Conservation (phyloP, 2,113 vertebrate species). For the Ramphastos sulfuratus region DNA sequence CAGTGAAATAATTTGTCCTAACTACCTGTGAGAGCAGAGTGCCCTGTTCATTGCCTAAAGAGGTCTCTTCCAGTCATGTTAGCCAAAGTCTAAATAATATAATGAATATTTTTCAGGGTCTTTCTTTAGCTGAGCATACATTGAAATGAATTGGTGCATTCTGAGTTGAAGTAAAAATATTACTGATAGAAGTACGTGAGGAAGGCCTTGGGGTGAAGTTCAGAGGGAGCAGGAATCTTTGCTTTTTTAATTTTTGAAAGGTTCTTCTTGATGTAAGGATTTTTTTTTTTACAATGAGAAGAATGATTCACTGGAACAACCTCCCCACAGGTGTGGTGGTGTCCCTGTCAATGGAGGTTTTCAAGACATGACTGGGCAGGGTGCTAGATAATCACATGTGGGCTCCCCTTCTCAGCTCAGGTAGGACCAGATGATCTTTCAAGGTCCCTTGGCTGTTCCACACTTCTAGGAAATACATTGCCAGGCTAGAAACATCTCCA, state of each 20-base stretch:
- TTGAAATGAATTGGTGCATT: background rate
- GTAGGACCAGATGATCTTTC: background rate
- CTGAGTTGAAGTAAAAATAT: background rate
- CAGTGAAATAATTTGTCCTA: background rate
- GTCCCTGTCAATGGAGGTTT: background rate
- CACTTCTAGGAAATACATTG: background rate
- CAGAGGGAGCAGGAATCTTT: background rate
- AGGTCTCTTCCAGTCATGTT: background rate
- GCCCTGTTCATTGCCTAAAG: background rate
- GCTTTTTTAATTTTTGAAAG: background rate
- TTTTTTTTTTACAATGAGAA: background rate
- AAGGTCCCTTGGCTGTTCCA: background rate
- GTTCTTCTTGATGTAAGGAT: background rate
- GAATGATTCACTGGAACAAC: background rate
- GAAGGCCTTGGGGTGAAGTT: background rate
- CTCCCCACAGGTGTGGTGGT: background rate
- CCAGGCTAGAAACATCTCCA: background rate
- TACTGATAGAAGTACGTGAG: background rate
- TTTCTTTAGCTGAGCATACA: background rate
- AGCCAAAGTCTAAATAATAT: background rate
- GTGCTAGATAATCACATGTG: background rate
- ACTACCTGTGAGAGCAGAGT: background rate
- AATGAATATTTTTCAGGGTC: background rate
- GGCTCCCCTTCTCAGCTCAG: background rate
- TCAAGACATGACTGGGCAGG: accelerated